phyloP scores from a whole-genome alignment of 2,888 invertebrate genomes.

The Lasioglossum pauxillum region DNA sequence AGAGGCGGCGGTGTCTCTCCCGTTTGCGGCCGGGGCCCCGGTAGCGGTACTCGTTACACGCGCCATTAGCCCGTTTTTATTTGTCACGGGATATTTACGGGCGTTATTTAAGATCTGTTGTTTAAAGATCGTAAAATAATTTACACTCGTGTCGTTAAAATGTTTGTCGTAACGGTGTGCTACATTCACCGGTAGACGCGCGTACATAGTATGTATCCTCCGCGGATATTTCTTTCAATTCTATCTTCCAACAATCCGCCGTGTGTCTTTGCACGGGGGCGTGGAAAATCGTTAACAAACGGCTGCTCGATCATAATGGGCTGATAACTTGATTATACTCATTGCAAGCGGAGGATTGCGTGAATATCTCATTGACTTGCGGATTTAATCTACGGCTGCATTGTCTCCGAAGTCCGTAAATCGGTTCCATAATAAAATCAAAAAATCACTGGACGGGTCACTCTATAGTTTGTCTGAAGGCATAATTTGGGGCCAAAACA shows the following conservation, averaged over 20 bases:
- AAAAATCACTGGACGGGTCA: too few species aligned
- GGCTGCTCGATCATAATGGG: neutral
- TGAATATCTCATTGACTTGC: neutral
- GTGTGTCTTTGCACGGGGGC: neutral
- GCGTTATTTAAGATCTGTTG: constrained; percentile 7
- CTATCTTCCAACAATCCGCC: neutral
- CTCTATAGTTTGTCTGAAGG: too few species aligned
- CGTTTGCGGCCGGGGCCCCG: neutral
- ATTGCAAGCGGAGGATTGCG: neutral
- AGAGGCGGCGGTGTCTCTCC: constrained; percentile 28
- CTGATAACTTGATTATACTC: neutral
- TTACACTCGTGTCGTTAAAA: constrained; percentile 3
- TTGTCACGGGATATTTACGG: constrained; percentile 17
- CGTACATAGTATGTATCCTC: neutral
- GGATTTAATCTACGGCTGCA: too few species aligned
- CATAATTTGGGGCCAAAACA: neutral
- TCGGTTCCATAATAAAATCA: too few species aligned
- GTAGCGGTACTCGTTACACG: constrained; percentile 30
- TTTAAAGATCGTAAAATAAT: constrained; percentile 10
- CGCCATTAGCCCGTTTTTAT: constrained; percentile 34
- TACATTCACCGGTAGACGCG: neutral
- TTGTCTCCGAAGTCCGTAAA: too few species aligned
- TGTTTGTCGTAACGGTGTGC: constrained; percentile 4
- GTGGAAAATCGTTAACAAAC: neutral
- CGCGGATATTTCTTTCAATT: neutral